Evolutionary conservation across 2,888 invertebrate genomes (phyloP).

Genomic region (Plagodis pulveraria): DNA sequence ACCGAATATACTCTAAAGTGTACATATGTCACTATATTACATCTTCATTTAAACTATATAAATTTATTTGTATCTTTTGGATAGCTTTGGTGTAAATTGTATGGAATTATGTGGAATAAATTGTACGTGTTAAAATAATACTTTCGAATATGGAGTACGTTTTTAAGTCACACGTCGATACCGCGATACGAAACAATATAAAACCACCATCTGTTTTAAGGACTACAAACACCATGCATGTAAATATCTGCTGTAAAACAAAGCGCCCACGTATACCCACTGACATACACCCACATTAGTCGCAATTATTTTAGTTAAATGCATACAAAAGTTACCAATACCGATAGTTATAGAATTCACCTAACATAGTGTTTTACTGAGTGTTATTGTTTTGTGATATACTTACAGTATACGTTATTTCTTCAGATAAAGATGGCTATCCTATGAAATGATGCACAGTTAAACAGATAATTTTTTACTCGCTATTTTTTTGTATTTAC

Average conservation of each 20-base stretch:
- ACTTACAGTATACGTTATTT: constrained; percentile 85
- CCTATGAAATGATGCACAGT: constrained; percentile 91
- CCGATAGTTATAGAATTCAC: constrained; percentile 54
- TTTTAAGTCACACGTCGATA: constrained; percentile 60
- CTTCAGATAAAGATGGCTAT: constrained; percentile 87
- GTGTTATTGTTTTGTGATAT: constrained; percentile 84
- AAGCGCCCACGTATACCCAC: constrained; percentile 48
- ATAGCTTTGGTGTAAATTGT: too few relatives aligned
- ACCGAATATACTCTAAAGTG: constrained; percentile 30
- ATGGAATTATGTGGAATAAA: not conserved
- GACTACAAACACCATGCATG: constrained; percentile 77
- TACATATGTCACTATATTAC: not conserved
- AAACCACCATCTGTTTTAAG: constrained; percentile 75
- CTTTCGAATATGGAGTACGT: constrained; percentile 40
- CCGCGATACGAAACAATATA: constrained; percentile 56
- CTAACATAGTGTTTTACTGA: constrained; percentile 82
- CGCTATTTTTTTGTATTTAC: constrained; percentile 83
- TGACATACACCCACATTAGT: constrained; percentile 55
- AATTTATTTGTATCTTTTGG: too few relatives aligned
- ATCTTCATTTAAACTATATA: not conserved
- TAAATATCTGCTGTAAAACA: constrained; percentile 35
- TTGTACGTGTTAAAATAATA: not conserved
- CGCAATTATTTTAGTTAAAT: constrained; percentile 42
- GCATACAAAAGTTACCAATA: constrained; percentile 31
- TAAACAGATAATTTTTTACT: constrained; percentile 91